These are phyloP conservation scores for Pogoniulus pusillus DNA, from an alignment of 2,797 vertebrate species.

Conservation along the genomic window DNA sequence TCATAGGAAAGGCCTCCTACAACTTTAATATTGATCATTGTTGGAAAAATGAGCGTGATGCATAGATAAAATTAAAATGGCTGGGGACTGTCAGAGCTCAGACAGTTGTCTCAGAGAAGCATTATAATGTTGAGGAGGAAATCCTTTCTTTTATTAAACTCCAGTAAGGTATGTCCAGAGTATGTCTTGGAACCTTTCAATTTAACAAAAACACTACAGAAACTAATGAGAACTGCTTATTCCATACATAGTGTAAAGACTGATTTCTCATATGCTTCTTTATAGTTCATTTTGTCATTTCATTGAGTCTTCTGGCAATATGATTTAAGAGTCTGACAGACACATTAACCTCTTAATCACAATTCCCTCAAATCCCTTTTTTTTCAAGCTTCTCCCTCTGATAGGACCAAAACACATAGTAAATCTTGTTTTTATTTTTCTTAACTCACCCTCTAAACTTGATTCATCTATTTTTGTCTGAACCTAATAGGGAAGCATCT, in stretches of 20 bases:
- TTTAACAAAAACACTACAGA: neutral
- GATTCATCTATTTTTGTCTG: conserved; percentile 29
- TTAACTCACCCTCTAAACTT: neutral
- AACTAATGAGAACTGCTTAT: neutral
- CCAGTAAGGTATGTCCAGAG: neutral
- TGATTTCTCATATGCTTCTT: neutral
- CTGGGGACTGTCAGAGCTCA: neutral
- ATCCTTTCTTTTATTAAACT: neutral
- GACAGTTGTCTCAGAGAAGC: neutral
- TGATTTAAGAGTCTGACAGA: conserved; percentile 15
- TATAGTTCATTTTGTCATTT: conserved; percentile 6
- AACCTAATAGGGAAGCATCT: neutral
- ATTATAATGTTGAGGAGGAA: neutral
- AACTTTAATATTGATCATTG: neutral
- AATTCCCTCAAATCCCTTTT: neutral
- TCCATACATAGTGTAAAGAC: neutral
- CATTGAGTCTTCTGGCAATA: neutral
- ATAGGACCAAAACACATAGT: neutral
- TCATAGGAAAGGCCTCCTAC: neutral
- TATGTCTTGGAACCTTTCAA: neutral
- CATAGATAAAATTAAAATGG: neutral
- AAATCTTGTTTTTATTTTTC: conserved; percentile 2
- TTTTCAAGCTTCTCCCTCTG: neutral
- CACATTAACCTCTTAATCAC: conserved; percentile 19
- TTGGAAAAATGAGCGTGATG: neutral